A percentile compares a stretch with the other conserved stretches of the same genome.
These are phyloP conservation scores for Phyllotreta cruciferae DNA, from an alignment of 2,888 invertebrate genomes.

Conservation along the genomic window DNA sequence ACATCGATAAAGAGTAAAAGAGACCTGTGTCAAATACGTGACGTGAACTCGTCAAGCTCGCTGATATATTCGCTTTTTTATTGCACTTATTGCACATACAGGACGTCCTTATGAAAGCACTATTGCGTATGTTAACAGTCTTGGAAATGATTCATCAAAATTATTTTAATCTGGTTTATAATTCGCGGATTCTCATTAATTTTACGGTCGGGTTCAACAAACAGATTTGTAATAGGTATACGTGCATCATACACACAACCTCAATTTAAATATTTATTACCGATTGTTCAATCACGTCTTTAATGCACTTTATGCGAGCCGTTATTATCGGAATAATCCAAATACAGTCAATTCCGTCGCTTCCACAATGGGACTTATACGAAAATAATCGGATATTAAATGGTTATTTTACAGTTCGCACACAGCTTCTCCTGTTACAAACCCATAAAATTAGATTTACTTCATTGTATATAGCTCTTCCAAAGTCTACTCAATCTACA, in stretches of 20 bases:
- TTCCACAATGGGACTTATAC: slow-evolving; percentile 1
- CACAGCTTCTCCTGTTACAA: too few relatives aligned
- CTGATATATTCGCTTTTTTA: slow-evolving; percentile 10
- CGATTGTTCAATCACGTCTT: slow-evolving; percentile 22
- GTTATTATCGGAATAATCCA: slow-evolving; percentile 14
- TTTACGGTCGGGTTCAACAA: slow-evolving; percentile 11
- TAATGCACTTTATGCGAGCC: slow-evolving; percentile 4
- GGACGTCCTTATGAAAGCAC: slow-evolving; percentile 1
- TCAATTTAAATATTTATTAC: slow-evolving; percentile 24
- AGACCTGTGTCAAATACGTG: slow-evolving; percentile 9
- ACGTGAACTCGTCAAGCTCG: slow-evolving; percentile 9
- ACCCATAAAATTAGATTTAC: too few relatives aligned
- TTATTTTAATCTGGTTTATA: too few relatives aligned
- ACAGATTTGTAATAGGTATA: slow-evolving; percentile 10
- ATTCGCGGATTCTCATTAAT: not conserved
- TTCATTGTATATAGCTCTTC: too few relatives aligned
- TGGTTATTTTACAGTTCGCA: too few relatives aligned
- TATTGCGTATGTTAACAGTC: not conserved
- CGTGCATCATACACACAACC: slow-evolving; percentile 11
- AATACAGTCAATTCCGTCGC: slow-evolving; percentile 8
- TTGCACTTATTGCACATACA: slow-evolving; percentile 5
- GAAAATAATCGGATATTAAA: too few relatives aligned
- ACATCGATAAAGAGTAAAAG: slow-evolving; percentile 11
- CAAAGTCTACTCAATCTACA: too few relatives aligned
- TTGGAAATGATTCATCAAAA: not conserved